Percentiles rank a stretch among this genome's conserved stretches.
Conservation (phyloP, 2,888 invertebrate species). For the Amblyjoppa proteus region DNA sequence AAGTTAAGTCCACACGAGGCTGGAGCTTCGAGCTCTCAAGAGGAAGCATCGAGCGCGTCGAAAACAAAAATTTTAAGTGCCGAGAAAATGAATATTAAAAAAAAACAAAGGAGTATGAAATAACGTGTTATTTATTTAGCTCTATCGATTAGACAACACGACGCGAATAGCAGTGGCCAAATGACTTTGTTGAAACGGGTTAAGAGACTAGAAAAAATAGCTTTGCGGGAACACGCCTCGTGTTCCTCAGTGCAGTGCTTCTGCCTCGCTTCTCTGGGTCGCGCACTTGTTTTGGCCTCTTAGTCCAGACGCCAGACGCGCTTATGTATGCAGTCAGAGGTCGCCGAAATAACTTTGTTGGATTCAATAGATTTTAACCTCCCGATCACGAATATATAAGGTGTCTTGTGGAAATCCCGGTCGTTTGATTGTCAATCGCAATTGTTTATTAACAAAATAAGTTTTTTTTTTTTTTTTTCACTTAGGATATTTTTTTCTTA, state of each 20-base stretch:
- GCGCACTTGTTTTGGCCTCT: conserved; percentile 60
- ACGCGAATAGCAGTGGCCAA: neutral
- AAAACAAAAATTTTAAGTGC: neutral
- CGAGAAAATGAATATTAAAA: neutral
- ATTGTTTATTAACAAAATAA: no score
- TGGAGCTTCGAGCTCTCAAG: neutral
- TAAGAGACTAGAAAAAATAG: neutral
- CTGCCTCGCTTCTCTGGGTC: conserved; percentile 50
- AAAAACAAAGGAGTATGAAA: neutral
- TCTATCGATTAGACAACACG: neutral
- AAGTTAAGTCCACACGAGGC: no score
- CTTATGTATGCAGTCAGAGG: no score
- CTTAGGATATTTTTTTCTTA: no score
- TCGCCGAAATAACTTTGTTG: no score
- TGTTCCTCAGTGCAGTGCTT: neutral
- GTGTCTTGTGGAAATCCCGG: no score
- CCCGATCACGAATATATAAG: no score
- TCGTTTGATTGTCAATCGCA: no score
- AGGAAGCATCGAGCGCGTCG: neutral
- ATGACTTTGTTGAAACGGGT: neutral
- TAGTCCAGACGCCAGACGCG: no score
- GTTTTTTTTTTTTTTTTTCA: no score
- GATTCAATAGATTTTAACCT: no score
- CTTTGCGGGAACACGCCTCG: neutral
- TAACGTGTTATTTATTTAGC: neutral